Conservation (phyloP, 2,888 invertebrate genomes). For the Ashinkailepas kermadecensis region DNA sequence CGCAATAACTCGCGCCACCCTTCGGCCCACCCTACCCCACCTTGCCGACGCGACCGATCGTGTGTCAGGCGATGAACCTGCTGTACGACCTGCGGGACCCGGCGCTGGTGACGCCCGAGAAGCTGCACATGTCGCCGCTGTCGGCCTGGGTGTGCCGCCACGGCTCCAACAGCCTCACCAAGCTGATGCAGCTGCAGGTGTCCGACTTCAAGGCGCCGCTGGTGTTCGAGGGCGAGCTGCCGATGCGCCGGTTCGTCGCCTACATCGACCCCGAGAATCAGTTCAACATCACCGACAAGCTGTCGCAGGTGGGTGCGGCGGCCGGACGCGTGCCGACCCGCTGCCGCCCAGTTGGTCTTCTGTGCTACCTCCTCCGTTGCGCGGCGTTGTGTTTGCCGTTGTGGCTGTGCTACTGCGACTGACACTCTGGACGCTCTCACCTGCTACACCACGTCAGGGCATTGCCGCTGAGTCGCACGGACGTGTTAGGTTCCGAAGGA, state of each 20-base stretch:
- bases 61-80: conserved; percentile 74
- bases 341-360: no score
- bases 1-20: no score
- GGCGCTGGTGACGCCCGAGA: conserved; percentile 65
- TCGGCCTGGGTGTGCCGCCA: conserved; percentile 87
- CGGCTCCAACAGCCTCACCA: conserved; percentile 69
- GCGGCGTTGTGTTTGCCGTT: no score
- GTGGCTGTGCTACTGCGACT: no score
- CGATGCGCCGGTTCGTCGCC: conserved; percentile 78
- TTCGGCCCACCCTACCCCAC: no score
- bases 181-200: conserved; percentile 64
- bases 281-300: conserved; percentile 80
- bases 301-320: conserved; percentile 66
- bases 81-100: conserved; percentile 72
- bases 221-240: conserved; percentile 65
- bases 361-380: no score
- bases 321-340: no score
- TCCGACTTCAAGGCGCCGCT: conserved; percentile 62
- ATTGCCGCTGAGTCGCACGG: no score
- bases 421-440: no score
- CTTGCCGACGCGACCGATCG: no score
- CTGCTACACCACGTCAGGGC: no score
- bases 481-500: no score
- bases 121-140: conserved; percentile 74
- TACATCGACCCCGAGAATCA: conserved; percentile 88